Percentiles rank a stretch among this genome's conserved stretches.
These are phyloP conservation scores for Onychomys arenicola DNA, from an alignment of 2,797 vertebrate species.

Conservation along the genomic window DNA sequence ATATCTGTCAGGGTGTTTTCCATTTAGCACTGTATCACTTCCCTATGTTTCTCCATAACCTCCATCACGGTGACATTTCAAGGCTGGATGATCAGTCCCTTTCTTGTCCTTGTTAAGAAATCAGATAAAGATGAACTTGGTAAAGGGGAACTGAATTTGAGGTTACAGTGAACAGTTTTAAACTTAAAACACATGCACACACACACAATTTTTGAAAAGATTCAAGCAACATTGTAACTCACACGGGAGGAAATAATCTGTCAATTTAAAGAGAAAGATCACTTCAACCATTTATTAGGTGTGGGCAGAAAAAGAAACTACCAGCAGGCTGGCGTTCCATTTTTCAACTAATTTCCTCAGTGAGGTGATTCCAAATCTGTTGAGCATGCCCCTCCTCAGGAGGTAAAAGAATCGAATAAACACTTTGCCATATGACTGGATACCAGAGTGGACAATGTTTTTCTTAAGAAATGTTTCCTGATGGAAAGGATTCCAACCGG, in stretches of 20 bases:
- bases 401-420: constrained; percentile 57
- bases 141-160: constrained; percentile 46
- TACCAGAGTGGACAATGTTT: neutral
- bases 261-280: constrained; percentile 56
- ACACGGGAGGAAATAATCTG: constrained; percentile 62
- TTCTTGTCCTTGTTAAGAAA: neutral
- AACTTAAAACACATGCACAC: neutral
- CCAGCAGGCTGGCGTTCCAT: constrained; percentile 54
- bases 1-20: constrained; percentile 13
- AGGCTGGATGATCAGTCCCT: neutral
- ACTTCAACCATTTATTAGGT: constrained; percentile 66
- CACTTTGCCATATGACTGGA: neutral
- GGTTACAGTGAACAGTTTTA: constrained; percentile 27
- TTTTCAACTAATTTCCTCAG: constrained; percentile 66
- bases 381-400: constrained; percentile 8
- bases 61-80: neutral
- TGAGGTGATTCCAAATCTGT: constrained; percentile 60
- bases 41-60: neutral
- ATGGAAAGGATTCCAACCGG: constrained; percentile 17
- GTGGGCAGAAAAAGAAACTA: constrained; percentile 67
- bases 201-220: neutral
- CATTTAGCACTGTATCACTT: neutral
- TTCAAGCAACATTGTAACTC: constrained; percentile 25
- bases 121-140: neutral
- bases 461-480: constrained; percentile 50